A percentile compares a stretch with the other conserved stretches of the same genome.
Conservation (phyloP, 2,888 invertebrate genomes). For the Oscheius sp. region DNA sequence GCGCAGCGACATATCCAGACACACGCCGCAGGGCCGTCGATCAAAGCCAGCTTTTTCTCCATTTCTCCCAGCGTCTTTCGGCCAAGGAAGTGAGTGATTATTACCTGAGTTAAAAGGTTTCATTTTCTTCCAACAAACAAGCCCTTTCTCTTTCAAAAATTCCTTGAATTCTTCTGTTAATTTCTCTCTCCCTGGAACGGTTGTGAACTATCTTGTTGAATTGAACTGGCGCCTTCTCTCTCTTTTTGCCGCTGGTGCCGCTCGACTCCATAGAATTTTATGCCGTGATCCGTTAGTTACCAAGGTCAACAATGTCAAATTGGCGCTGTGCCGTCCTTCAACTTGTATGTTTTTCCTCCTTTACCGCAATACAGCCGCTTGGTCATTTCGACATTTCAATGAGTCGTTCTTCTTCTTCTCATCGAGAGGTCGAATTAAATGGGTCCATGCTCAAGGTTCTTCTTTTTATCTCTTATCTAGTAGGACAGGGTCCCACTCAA, state of each 20-base stretch:
- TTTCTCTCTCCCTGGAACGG: not conserved
- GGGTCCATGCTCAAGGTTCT: too few species aligned
- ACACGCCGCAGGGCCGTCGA: too few species aligned
- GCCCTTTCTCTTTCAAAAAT: not conserved
- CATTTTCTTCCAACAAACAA: too few species aligned
- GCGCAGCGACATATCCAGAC: not conserved
- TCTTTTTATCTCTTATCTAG: too few species aligned
- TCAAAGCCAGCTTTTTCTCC: constrained; percentile 18
- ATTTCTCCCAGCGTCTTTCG: not conserved
- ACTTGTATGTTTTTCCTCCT: constrained; percentile 5
- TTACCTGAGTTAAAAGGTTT: too few species aligned
- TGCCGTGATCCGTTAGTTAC: constrained; percentile 18
- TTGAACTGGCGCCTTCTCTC: not conserved
- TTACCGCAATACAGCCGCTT: constrained; percentile 2
- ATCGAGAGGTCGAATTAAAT: too few species aligned
- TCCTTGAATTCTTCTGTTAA: not conserved
- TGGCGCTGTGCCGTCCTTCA: constrained; percentile 17
- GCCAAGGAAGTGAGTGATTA: not conserved
- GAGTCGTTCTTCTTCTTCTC: too few species aligned
- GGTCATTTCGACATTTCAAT: not conserved
- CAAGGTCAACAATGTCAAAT: constrained; percentile 31
- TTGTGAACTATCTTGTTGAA: not conserved
- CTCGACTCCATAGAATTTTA: constrained; percentile 12
- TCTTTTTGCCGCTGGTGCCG: not conserved
- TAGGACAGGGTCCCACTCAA: too few species aligned